Percentiles rank a stretch among this genome's conserved stretches.
These are phyloP conservation scores for Zoanthus solanderi DNA, from an alignment of 92 coral and sea anemone species.

Conservation along the genomic window DNA sequence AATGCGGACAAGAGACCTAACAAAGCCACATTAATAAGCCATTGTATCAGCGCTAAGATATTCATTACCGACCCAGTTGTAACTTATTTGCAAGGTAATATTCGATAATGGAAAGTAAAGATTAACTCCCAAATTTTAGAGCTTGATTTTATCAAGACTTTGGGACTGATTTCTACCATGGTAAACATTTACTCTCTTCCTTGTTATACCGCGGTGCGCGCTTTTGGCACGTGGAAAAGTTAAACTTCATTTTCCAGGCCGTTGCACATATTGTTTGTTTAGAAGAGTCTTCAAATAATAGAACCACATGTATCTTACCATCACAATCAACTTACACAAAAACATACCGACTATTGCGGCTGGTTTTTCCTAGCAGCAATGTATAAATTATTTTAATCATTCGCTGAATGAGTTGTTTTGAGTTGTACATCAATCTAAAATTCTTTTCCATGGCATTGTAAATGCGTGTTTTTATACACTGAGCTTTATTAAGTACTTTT, in stretches of 20 bases:
- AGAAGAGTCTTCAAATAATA: background rate
- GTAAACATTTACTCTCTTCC: slow-evolving; percentile 23
- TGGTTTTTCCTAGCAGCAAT: slow-evolving; percentile 76
- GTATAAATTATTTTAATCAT: slow-evolving; percentile 30
- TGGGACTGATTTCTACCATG: slow-evolving; percentile 14
- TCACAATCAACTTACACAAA: slow-evolving; percentile 69
- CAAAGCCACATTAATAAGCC: background rate
- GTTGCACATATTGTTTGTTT: slow-evolving; percentile 32
- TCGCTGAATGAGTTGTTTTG: slow-evolving; percentile 17
- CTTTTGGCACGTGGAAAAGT: slow-evolving; percentile 38
- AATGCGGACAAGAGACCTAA: background rate
- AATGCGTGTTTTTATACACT: background rate
- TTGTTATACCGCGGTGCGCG: slow-evolving; percentile 1
- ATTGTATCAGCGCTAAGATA: background rate
- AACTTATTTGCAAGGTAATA: background rate
- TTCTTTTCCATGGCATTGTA: background rate
- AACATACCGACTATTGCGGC: slow-evolving; percentile 63
- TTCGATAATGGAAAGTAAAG: background rate
- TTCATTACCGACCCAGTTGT: background rate
- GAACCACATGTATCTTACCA: slow-evolving; percentile 48
- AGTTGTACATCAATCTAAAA: background rate
- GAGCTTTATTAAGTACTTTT: background rate
- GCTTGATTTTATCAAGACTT: background rate
- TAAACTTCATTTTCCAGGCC: slow-evolving; percentile 23
- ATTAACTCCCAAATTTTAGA: background rate